A percentile compares a stretch with the other conserved stretches of the same genome.
Conservation (phyloP, 2,113 vertebrate genomes). For the Aspidoscelis tigris region DNA sequence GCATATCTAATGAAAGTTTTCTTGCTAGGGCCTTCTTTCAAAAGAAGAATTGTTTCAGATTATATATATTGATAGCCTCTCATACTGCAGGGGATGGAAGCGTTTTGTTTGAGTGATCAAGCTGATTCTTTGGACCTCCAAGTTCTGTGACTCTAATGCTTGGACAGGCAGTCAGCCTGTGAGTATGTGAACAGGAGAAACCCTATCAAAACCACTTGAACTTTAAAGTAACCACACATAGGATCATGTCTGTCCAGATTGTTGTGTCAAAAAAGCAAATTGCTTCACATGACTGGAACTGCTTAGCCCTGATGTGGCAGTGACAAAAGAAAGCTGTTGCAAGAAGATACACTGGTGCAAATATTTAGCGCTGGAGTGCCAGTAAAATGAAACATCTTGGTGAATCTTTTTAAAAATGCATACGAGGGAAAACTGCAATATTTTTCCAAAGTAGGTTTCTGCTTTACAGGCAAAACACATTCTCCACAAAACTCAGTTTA, state of each 20-base stretch:
- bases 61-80: background rate
- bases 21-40: background rate
- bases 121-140: background rate
- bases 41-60: background rate
- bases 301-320: background rate
- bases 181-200: too few relatives aligned
- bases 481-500: slow-evolving; percentile 58
- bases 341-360: slow-evolving; percentile 15
- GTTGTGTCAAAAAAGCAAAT: background rate
- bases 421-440: slow-evolving; percentile 47
- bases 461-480: slow-evolving; percentile 55
- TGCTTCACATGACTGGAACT: background rate
- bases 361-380: slow-evolving; percentile 28
- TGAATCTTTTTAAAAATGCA: slow-evolving; percentile 59
- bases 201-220: background rate
- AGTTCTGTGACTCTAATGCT: background rate
- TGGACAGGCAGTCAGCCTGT: background rate
- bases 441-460: slow-evolving; percentile 61
- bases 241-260: background rate
- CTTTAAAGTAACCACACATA: background rate
- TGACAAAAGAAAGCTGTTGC: slow-evolving; percentile 24
- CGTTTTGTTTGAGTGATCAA: background rate
- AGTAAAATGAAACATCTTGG: slow-evolving; percentile 58
- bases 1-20: background rate
- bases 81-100: background rate